phyloP scores from a whole-genome alignment of 2,888 invertebrate genomes.

The Hemithea aestivaria region DNA sequence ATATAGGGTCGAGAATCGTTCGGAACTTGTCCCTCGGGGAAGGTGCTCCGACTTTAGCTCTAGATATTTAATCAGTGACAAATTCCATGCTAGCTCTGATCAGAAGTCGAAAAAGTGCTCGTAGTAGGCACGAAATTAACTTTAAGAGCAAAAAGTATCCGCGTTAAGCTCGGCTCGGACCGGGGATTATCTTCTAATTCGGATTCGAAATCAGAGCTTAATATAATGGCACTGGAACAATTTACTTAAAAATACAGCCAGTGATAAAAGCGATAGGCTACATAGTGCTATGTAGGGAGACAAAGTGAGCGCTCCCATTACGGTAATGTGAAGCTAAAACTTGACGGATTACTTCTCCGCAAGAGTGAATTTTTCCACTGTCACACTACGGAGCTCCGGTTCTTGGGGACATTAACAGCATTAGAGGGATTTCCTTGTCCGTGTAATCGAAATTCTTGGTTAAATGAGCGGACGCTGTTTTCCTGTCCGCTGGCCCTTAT shows the following conservation, averaged over 20 bases:
- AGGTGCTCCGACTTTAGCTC: constrained; percentile 14
- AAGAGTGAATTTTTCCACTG: constrained; percentile 60
- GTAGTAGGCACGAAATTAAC: constrained; percentile 32
- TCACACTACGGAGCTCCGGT: constrained; percentile 36
- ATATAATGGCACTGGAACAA: constrained; percentile 5
- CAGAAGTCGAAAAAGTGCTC: constrained; percentile 37
- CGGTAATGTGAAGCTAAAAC: constrained; percentile 66
- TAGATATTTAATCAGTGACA: constrained; percentile 24
- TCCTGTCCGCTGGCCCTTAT: constrained; percentile 16
- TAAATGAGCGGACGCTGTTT: constrained; percentile 26
- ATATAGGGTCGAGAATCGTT: constrained; percentile 14
- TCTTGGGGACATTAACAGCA: constrained; percentile 53
- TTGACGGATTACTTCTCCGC: constrained; percentile 65
- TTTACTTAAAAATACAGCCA: constrained; percentile 14
- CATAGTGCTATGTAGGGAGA: constrained; percentile 43
- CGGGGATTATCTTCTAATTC: constrained; percentile 17
- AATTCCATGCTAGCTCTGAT: constrained; percentile 23
- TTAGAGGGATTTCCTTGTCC: constrained; percentile 51
- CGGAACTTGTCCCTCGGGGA: background rate
- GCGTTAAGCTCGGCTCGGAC: constrained; percentile 12
- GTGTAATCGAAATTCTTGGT: constrained; percentile 54
- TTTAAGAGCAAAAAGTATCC: constrained; percentile 32
- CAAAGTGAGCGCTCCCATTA: constrained; percentile 60
- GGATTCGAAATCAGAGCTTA: constrained; percentile 16
- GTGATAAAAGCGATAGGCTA: constrained; percentile 29